Evolutionary conservation across 2,113 vertebrate species (phyloP), one percentile per base, ranked within the genome.

Genomic region (Piprites chloris): DNA sequence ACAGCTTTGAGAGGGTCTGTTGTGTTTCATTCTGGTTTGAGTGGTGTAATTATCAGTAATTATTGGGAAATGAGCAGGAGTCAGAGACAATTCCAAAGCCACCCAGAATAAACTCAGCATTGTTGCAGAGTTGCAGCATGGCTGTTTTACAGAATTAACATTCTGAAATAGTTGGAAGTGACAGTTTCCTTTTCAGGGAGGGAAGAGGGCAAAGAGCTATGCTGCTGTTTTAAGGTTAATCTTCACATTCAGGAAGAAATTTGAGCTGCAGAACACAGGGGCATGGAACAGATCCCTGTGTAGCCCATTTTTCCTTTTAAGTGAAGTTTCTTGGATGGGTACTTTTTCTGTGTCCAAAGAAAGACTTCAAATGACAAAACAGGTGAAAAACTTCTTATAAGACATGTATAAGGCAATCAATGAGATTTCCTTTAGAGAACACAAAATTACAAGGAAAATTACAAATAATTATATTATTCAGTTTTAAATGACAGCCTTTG

Each of bases 11-110:
- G 97, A 97, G 96, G 94, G 92, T 93, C 97, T 96, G 95, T 92
- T 98, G 96, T 98, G 96, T 93, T 96, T 98, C 95, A 96, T 95
- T 97, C 96, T 97, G 96, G 95, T 98, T 97, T 96, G 97, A 98
- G 94, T 97, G 93, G 94, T 62, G 89, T 89, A 97, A 98, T 98
- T 98, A 98, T 98, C 97, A 98, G 94, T 97, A 97, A 98, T 98
- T 97, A 98, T 95, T 98, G 97, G 97, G 97, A 98, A 98, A 98
- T 96, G 96, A 97, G 96, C 94, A 96, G 94, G 93, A 98, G 97
- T 97, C 97, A 97, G 90, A 95, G 90, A 96, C 96, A 97, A 97
- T 98, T 97, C 96, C 89, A 95, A 96, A 97, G 91, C 96, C 94
- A 97, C 95, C 97, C 97, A 97, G 97, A 96, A 98, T 98, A 97